Evolutionary conservation across 1,140 invertebrate species (phyloP), one percentile per base, ranked within the genome.

Genomic region (Tetraneura akinire): DNA sequence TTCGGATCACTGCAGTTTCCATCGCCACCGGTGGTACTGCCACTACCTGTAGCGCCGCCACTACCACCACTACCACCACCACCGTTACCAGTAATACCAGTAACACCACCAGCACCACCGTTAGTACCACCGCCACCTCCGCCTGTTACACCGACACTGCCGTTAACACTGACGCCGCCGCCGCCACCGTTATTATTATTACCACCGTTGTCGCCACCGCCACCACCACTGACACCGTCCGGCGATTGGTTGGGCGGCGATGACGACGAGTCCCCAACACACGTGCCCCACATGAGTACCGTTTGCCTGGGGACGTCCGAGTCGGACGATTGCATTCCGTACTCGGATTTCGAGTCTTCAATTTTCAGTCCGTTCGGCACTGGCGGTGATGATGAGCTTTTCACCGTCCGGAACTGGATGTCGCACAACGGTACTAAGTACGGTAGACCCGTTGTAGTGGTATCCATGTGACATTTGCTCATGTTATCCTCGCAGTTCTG

Each of bases 261-360:
- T 86, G 87, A 9, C 87, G 32, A 57, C 73, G 73, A 57, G 37
- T 76, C 53, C 73, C 73, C 73, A 45, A 76, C 55, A 76, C 73
- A 76, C 73, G 73, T 60, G 51, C 73, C 93, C 93, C 93, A 94
- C 93, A 94, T 94, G 4, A 95, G 88, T 21, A 95, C 93, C 1
- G 93, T 95, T 86, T 95, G 93, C 26, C 93, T 86, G 0, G 91
- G 90, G 32, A 88, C 87, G 76, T 91, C 89, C 81, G 85, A 86
- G 82, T 90, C 87, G 80, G 88, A 88, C 13, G 64, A 68, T 81
- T 85, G 84, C 83, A 86, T n/a, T 84, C 86, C 42, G 84, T 86
- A 18, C 29, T 90, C 89, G 0, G 87, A 85, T 81, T 90, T 90
- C 5, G 90, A 88, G 80, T 90, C 90, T 83, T 91, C 90, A 83